Percentiles rank a stretch among this genome's conserved stretches.
Evolutionary conservation across 2,797 vertebrate species (phyloP).

Genomic region (Florisuga fusca): DNA sequence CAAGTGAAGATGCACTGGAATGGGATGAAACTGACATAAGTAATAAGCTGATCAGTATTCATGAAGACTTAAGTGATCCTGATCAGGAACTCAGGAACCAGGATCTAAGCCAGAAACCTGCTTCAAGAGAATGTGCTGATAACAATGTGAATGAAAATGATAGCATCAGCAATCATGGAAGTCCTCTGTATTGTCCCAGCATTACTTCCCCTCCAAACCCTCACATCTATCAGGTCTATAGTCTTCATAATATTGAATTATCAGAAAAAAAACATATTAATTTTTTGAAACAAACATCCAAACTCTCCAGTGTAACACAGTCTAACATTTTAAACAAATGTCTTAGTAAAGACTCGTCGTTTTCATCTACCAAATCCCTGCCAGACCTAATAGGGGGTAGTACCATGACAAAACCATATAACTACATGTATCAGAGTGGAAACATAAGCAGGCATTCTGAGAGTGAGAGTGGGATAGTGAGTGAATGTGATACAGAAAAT

Average conservation of each 20-base stretch:
- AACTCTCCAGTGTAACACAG: conserved; percentile 72
- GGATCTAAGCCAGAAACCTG: conserved; percentile 61
- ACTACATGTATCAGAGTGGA: conserved; percentile 72
- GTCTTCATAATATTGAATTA: conserved; percentile 87
- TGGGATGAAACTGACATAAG: conserved; percentile 98
- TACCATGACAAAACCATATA: conserved; percentile 67
- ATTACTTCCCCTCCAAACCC: conserved; percentile 69
- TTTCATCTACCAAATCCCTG: conserved; percentile 91
- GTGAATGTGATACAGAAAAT: conserved; percentile 89
- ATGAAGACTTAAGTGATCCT: conserved; percentile 80
- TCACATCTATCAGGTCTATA: conserved; percentile 91
- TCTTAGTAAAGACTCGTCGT: conserved; percentile 90
- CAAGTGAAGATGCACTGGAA: conserved; percentile 91
- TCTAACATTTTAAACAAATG: conserved; percentile 84
- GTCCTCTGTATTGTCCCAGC: conserved; percentile 56
- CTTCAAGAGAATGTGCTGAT: conserved; percentile 45
- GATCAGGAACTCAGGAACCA: conserved; percentile 69
- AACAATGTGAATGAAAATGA: conserved; percentile 64
- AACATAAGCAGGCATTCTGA: conserved; percentile 85
- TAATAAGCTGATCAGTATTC: conserved; percentile 85
- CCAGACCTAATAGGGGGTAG: conserved; percentile 87
- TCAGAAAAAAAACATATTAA: conserved; percentile 80
- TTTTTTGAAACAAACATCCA: conserved; percentile 73
- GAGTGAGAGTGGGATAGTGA: conserved; percentile 93
- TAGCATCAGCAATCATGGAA: conserved; percentile 37